These are phyloP conservation scores for Araneus ventricosus DNA, from an alignment of 1,140 invertebrate species.

Conservation along the genomic window DNA sequence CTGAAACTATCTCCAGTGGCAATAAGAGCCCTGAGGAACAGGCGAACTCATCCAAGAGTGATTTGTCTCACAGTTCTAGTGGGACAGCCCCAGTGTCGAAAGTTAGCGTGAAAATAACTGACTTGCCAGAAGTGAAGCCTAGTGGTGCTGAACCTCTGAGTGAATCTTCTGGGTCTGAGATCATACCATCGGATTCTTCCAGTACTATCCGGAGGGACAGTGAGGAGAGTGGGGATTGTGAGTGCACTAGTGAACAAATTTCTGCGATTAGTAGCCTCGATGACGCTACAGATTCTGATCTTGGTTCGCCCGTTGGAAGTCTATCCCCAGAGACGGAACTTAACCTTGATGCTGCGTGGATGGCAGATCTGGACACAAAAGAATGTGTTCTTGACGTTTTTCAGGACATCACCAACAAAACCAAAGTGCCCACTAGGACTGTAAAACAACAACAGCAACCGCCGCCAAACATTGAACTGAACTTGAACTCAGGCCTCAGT, in stretches of 20 bases:
- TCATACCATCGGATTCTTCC: constrained; percentile 72
- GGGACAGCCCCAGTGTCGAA: constrained; percentile 50
- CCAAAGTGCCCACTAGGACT: constrained; percentile 34
- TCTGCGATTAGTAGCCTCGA: constrained; percentile 74
- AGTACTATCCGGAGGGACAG: constrained; percentile 61
- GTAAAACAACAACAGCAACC: constrained; percentile 22
- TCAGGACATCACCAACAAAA: constrained; percentile 69
- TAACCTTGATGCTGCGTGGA: constrained; percentile 62
- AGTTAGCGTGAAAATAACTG: constrained; percentile 50
- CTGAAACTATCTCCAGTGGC: background rate
- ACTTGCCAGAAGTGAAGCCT: constrained; percentile 1
- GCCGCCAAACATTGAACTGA: constrained; percentile 49
- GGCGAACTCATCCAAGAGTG: constrained; percentile 28
- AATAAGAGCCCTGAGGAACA: constrained; percentile 55
- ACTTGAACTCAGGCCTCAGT: background rate
- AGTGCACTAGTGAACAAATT: constrained; percentile 73
- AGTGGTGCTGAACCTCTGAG: constrained; percentile 45
- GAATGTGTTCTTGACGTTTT: constrained; percentile 54
- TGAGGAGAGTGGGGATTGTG: constrained; percentile 55
- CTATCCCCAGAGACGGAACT: constrained; percentile 60
- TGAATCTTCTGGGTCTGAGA: constrained; percentile 71
- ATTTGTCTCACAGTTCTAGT: constrained; percentile 65
- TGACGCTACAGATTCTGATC: constrained; percentile 67
- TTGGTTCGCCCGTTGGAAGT: constrained; percentile 64
- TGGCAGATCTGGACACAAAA: constrained; percentile 45